Conservation (phyloP, 2,888 invertebrate species). For the Tolmerus cingulatus region DNA sequence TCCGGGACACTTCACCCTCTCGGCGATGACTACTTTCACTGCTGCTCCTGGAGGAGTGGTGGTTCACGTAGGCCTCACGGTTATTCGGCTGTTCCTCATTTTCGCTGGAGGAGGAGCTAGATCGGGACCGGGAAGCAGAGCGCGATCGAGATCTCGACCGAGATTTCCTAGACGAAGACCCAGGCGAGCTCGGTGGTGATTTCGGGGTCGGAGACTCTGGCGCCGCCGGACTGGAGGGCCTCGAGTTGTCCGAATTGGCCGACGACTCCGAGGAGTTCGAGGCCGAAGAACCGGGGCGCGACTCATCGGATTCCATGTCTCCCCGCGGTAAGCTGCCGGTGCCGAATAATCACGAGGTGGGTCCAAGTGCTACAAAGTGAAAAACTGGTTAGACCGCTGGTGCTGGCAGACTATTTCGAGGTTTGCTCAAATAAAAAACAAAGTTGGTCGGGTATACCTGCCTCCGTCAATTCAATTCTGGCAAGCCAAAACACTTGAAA, state of each 20-base stretch:
- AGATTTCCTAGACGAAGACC: conserved; percentile 56
- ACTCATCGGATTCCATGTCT: conserved; percentile 57
- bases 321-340: not conserved
- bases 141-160: conserved; percentile 38
- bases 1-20: conserved; percentile 50
- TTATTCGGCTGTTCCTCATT: conserved; percentile 51
- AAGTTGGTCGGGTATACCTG: not conserved
- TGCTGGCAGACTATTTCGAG: not conserved
- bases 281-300: conserved; percentile 57
- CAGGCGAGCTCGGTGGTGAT: conserved; percentile 58
- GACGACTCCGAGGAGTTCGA: conserved; percentile 65
- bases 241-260: conserved; percentile 62
- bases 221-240: conserved; percentile 52
- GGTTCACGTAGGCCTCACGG: conserved; percentile 39
- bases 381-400: conserved; percentile 7
- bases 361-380: conserved; percentile 32
- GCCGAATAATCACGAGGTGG: not conserved
- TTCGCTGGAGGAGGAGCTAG: conserved; percentile 52
- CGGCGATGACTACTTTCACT: conserved; percentile 54
- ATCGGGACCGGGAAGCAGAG: not conserved
- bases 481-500: not conserved
- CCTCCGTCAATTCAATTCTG: conserved; percentile 6
- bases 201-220: conserved; percentile 57
- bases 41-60: conserved; percentile 52
- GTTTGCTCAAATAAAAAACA: not conserved